Evolutionary conservation across 2,113 vertebrate genomes (phyloP).

Genomic region (Tachycineta bicolor): DNA sequence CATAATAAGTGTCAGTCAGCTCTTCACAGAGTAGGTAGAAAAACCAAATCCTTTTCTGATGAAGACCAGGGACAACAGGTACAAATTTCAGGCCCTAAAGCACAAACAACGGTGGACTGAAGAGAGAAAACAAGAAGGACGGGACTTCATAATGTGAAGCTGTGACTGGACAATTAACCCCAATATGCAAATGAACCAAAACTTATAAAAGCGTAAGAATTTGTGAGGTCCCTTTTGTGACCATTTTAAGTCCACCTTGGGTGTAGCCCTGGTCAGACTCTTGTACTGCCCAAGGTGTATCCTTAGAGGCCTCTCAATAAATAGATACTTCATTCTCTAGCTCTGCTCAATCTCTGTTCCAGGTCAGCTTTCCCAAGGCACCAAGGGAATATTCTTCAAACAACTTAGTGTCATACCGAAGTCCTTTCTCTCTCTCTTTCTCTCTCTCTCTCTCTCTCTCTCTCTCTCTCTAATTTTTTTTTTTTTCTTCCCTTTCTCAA

Average conservation of each 20-base stretch:
- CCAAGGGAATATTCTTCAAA: neutral
- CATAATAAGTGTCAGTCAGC: neutral
- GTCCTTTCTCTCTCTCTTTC: too few relatives aligned
- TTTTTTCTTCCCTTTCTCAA: neutral
- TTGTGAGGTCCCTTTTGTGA: neutral
- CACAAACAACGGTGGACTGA: neutral
- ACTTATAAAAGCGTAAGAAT: neutral
- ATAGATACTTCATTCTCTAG: neutral
- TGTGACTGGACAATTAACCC: neutral
- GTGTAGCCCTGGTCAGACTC: neutral
- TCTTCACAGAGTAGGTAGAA: neutral
- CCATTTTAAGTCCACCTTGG: neutral
- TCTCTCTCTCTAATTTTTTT: too few relatives aligned
- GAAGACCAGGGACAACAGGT: neutral
- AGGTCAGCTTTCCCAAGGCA: neutral
- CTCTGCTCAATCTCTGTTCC: neutral
- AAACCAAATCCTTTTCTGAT: neutral
- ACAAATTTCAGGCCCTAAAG: neutral
- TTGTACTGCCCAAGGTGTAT: neutral
- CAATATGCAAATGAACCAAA: neutral
- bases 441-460: too few relatives aligned
- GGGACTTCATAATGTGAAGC: neutral
- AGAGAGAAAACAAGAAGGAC: neutral
- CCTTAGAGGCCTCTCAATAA: neutral
- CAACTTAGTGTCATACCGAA: neutral